Conservation (phyloP, 2,888 invertebrate genomes). For the Epistrophe eligans region DNA sequence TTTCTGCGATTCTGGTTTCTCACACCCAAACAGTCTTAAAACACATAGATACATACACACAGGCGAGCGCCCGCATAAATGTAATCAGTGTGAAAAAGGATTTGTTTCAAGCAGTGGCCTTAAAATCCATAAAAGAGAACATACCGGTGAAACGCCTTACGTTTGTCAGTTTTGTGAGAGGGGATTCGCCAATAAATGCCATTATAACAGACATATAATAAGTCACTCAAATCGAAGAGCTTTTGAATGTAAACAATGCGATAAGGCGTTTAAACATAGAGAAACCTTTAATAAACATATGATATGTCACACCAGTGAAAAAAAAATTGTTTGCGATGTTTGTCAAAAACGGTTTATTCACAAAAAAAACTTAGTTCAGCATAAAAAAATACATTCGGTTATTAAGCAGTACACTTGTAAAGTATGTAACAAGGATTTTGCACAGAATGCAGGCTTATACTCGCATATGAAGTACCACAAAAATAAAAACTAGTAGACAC, state of each 20-base stretch:
- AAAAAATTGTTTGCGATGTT: conserved; percentile 44
- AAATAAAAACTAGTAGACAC: not conserved
- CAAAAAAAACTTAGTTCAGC: conserved; percentile 52
- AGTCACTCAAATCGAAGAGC: conserved; percentile 46
- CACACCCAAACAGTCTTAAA: conserved; percentile 3
- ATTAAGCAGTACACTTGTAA: conserved; percentile 52
- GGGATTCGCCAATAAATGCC: conserved; percentile 51
- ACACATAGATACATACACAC: not conserved
- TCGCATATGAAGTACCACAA: conserved; percentile 57
- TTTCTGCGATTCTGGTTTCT: not conserved
- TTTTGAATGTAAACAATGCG: conserved; percentile 52
- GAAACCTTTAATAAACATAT: conserved; percentile 56
- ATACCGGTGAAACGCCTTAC: conserved; percentile 56
- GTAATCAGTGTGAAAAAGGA: conserved; percentile 13
- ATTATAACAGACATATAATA: conserved; percentile 48
- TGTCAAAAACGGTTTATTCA: conserved; percentile 47
- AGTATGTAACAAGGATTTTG: conserved; percentile 52
- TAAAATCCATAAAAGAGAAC: conserved; percentile 6
- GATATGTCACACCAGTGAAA: conserved; percentile 46
- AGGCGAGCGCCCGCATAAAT: conserved; percentile 3
- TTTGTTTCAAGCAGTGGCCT: not conserved
- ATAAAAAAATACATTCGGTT: conserved; percentile 40
- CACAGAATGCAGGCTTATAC: conserved; percentile 52
- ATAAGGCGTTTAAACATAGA: conserved; percentile 45
- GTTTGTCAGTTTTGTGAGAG: conserved; percentile 49